phyloP scores from a whole-genome alignment of 1,140 invertebrate species.

The Aphaenogaster rudis region DNA sequence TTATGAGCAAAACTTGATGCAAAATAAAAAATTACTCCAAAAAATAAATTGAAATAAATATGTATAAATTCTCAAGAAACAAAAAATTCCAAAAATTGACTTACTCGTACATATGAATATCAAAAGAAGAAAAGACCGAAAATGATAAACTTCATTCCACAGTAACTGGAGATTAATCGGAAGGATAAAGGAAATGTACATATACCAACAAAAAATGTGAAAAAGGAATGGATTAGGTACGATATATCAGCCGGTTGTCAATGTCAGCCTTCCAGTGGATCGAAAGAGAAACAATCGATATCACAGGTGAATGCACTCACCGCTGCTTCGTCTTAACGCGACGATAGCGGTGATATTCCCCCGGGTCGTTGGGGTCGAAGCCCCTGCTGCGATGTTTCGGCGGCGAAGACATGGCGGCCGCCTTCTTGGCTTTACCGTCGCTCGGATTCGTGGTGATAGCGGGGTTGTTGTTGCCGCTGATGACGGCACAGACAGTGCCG shows the following conservation, averaged over 20 bases:
- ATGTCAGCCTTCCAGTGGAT: conserved; percentile 56
- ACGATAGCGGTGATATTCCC: conserved; percentile 83
- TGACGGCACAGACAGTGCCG: conserved; percentile 40
- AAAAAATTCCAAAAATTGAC: background rate
- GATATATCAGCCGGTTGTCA: conserved; percentile 59
- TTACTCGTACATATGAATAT: background rate
- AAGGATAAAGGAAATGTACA: conserved; percentile 22
- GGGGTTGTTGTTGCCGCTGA: conserved; percentile 61
- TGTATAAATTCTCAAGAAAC: background rate
- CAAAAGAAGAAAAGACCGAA: background rate
- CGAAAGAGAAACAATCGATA: conserved; percentile 60
- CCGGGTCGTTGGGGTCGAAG: conserved; percentile 83
- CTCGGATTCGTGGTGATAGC: conserved; percentile 59
- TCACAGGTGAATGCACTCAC: conserved; percentile 77
- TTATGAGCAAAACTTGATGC: background rate
- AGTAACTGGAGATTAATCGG: background rate
- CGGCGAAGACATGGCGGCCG: conserved; percentile 82
- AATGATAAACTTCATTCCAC: background rate
- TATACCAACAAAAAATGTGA: conserved; percentile 56
- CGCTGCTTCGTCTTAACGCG: conserved; percentile 83
- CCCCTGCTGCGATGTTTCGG: conserved; percentile 83
- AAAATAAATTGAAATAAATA: conserved; percentile 7
- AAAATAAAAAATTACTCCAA: background rate
- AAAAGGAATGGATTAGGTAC: conserved; percentile 44
- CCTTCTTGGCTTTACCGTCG: conserved; percentile 76